Evolutionary conservation across 2,113 vertebrate genomes (phyloP).

Genomic region (Beaufortia kweichowensis): DNA sequence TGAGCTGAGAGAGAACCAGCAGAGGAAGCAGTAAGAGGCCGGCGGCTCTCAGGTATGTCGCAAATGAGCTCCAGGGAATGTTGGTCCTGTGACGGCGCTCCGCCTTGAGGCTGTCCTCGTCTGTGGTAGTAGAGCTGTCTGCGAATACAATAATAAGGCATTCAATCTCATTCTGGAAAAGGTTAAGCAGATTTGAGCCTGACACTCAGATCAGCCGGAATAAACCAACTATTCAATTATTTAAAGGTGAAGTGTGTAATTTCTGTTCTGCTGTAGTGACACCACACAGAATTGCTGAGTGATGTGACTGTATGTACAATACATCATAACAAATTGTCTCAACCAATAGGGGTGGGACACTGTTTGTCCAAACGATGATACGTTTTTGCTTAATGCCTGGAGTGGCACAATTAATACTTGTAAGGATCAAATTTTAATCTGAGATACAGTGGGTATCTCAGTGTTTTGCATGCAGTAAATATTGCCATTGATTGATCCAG

Average conservation of each 20-base stretch:
- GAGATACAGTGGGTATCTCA: too few species aligned
- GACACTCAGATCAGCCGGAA: neutral
- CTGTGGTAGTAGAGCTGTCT: conserved; percentile 87
- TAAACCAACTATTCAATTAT: neutral
- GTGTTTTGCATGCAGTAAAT: too few species aligned
- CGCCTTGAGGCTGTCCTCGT: conserved; percentile 87
- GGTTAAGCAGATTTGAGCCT: conserved; percentile 13
- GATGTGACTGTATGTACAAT: too few species aligned
- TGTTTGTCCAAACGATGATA: too few species aligned
- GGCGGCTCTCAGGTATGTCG: conserved; percentile 87
- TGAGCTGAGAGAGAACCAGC: conserved; percentile 90
- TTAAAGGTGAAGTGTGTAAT: neutral
- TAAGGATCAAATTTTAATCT: neutral
- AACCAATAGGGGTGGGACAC: neutral
- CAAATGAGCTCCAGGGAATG: conserved; percentile 91
- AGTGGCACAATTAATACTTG: neutral
- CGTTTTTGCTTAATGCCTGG: neutral
- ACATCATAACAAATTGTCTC: neutral
- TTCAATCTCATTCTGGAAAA: neutral
- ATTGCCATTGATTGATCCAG: too few species aligned
- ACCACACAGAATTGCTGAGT: neutral
- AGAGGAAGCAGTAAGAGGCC: conserved; percentile 83
- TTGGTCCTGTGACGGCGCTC: conserved; percentile 88
- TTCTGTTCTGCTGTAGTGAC: neutral
- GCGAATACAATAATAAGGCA: conserved; percentile 31